Conservation (phyloP, 1,140 invertebrate species). For the Aphidius gifuensis region DNA sequence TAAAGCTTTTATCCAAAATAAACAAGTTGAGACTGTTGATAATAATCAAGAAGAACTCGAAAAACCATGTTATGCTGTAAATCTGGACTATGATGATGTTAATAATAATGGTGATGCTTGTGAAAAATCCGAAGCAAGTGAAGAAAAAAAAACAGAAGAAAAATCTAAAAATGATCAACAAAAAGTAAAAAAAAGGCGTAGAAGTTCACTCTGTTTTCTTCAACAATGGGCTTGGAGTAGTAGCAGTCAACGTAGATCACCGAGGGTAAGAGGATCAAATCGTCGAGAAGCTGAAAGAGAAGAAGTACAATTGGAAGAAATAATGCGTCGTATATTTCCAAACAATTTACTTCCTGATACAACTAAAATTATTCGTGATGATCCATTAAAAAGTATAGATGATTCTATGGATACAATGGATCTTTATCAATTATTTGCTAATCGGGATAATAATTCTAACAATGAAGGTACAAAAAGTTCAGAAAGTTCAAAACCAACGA, state of each 20-base stretch:
- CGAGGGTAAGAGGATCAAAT: slow-evolving; percentile 58
- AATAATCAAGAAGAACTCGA: no score
- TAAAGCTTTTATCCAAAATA: no score
- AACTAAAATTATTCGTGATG: slow-evolving; percentile 48
- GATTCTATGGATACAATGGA: slow-evolving; percentile 65
- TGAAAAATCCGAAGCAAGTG: slow-evolving; percentile 48
- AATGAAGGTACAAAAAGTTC: slow-evolving; percentile 42
- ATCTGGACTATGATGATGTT: slow-evolving; percentile 36
- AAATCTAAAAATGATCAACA: slow-evolving; percentile 34
- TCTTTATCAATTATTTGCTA: slow-evolving; percentile 62
- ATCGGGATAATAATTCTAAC: slow-evolving; percentile 52
- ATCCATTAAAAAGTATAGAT: slow-evolving; percentile 51
- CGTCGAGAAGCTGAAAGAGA: slow-evolving; percentile 60
- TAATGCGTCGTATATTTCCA: slow-evolving; percentile 61
- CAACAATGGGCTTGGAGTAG: slow-evolving; percentile 70
- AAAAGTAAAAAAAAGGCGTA: slow-evolving; percentile 60
- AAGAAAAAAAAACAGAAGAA: slow-evolving; percentile 27
- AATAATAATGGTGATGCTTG: slow-evolving; percentile 44
- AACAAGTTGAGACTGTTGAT: slow-evolving; percentile 23
- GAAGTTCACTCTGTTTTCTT: slow-evolving; percentile 66
- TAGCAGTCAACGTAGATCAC: slow-evolving; percentile 64
- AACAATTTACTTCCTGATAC: slow-evolving; percentile 53
- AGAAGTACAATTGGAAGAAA: slow-evolving; percentile 66
- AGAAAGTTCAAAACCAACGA: slow-evolving; percentile 45
- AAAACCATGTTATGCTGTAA: not conserved